Percentiles rank a stretch among this genome's conserved stretches.
Evolutionary conservation across 2,797 vertebrate species (phyloP).

Genomic region (Calcarius lapponicus): DNA sequence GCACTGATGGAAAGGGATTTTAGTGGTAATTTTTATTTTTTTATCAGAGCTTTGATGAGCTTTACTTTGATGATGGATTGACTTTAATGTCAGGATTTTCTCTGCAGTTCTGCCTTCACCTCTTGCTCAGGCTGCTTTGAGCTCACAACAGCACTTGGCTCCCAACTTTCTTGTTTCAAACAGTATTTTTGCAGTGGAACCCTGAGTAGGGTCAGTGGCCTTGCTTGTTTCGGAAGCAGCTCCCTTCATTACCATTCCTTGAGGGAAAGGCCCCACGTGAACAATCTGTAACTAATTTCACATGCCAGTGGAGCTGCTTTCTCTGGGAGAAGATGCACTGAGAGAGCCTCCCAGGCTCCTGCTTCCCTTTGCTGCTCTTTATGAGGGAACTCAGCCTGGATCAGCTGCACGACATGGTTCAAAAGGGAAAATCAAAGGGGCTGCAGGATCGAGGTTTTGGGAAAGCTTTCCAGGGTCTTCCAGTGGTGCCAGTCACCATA

Average conservation of each 20-base stretch:
- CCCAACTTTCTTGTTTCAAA: not conserved
- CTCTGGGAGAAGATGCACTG: not conserved
- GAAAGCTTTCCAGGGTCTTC: not conserved
- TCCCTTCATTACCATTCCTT: slow-evolving; percentile 12
- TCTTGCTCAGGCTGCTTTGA: not conserved
- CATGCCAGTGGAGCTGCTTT: not conserved
- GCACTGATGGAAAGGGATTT: not conserved
- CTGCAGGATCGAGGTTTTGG: not conserved
- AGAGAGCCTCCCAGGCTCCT: not conserved
- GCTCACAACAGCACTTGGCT: not conserved
- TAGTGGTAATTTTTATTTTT: not conserved
- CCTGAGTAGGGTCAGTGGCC: slow-evolving; percentile 19
- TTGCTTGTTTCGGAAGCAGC: slow-evolving; percentile 24
- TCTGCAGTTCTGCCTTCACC: not conserved
- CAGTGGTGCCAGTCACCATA: accelerated
- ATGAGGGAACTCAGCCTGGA: not conserved
- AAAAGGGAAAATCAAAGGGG: not conserved
- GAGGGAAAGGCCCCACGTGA: not conserved
- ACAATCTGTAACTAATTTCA: slow-evolving; percentile 53
- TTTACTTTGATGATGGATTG: not conserved
- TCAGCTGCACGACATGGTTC: not conserved
- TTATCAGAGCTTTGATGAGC: accelerated
- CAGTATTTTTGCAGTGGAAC: not conserved
- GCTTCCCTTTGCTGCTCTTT: not conserved
- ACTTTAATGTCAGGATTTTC: not conserved